Evolutionary conservation across 2,113 vertebrate genomes (phyloP), one percentile per base, ranked within the genome.

Genomic region (Dromas ardeola): DNA sequence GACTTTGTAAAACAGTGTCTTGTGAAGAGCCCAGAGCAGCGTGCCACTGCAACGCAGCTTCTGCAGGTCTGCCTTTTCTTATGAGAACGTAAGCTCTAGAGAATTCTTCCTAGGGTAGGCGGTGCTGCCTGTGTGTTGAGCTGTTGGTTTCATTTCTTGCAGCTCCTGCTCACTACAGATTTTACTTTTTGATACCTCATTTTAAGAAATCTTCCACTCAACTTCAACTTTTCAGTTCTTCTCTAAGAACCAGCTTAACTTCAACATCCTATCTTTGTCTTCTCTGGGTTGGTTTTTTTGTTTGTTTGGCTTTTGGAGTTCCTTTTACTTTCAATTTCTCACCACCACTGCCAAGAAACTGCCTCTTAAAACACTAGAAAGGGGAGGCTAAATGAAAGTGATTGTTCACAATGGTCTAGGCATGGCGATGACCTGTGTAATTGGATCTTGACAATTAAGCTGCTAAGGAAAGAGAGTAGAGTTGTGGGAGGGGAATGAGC

Each of bases 1-100:
- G 99, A 99, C 81, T 99, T 99, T 70, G 98, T 99, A 61, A 98
- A 97, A 52, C 98, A 99, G 94, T 99, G 99, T 97, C 98, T 99
- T 15, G 98, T 99, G 38, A 99, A 99, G 95, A 99, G 99, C 97
- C 99, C 99, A 0, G 99, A 99, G 81, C 98, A 98, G 71, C 97
- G 99, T 93, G 99, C 98, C 20, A 99, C 99, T 3, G 99, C 99
- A 14, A 99, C 99, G 1, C 99, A 99, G 61, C 97, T 99, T 62
- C 98, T 99, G 58, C 99, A 99, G 99, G 99, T 99, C 95, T 66
- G 91, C 58, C 23, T 88, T 81, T 79, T n/a, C 53, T 59, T 70
- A 21, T 19, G 14, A 15, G 40, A 49, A 4, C 2, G 0, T 25
- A 5, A 61, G 21, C 52, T 70, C 53, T 86, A 61, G 84, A 53